phyloP scores from a whole-genome alignment of 1,140 invertebrate species.

The Psix sp. region DNA sequence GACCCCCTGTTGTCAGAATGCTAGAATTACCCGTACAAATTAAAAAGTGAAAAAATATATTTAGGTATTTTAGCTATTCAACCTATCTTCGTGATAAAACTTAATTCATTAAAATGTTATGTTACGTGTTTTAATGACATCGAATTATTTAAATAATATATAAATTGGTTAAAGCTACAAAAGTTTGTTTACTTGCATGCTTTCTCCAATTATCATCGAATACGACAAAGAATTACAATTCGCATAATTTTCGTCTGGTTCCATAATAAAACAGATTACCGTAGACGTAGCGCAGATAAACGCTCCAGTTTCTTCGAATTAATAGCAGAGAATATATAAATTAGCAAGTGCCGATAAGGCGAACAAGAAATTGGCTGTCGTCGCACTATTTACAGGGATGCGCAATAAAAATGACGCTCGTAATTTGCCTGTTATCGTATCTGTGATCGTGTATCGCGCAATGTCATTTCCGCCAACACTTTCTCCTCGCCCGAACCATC shows the following conservation, averaged over 20 bases:
- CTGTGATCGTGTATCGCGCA: constrained; percentile 26
- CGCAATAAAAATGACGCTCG: constrained; percentile 28
- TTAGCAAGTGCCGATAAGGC: constrained; percentile 22
- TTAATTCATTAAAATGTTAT: no score
- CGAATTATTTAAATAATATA: no score
- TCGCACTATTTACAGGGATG: constrained; percentile 26
- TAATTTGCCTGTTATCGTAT: constrained; percentile 42
- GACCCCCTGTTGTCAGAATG: no score
- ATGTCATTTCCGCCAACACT: constrained; percentile 45
- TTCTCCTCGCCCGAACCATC: constrained; percentile 40
- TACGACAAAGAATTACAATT: no score
- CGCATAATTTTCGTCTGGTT: background rate
- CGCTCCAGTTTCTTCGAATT: constrained; percentile 9
- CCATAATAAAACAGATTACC: constrained; percentile 9
- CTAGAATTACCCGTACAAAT: no score
- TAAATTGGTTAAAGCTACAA: no score
- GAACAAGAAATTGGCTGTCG: constrained; percentile 42
- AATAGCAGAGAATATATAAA: constrained; percentile 18
- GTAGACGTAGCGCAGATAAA: constrained; percentile 16
- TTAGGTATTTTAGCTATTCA: no score
- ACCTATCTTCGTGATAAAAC: no score
- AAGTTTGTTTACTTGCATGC: no score
- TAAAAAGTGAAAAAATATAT: no score
- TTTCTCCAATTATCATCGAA: background rate
- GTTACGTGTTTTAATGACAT: no score